These are phyloP conservation scores for Sternarchorhynchus goeldii DNA, from an alignment of 2,797 vertebrate species.

Conservation along the genomic window DNA sequence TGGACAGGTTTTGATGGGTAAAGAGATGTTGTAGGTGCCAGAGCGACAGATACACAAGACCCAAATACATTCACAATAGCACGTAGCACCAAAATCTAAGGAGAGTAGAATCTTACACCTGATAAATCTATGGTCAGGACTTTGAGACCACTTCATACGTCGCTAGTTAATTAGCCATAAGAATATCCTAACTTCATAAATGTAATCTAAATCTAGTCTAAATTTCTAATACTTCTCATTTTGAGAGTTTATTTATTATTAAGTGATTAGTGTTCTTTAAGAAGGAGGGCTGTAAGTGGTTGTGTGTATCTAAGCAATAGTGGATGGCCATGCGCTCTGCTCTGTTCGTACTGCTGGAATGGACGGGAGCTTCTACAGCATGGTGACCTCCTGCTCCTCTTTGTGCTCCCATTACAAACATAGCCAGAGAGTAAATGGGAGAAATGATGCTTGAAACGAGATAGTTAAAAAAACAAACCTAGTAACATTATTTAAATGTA, in stretches of 20 bases:
- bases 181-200: no score
- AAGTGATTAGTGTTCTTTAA: no score
- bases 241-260: no score
- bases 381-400: constrained; percentile 44
- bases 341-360: constrained; percentile 3
- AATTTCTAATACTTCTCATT: no score
- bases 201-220: no score
- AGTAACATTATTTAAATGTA: constrained; percentile 46
- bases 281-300: no score
- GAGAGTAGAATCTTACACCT: not conserved
- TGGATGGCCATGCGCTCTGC: not conserved
- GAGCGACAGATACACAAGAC: not conserved
- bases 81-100: not conserved
- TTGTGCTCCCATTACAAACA: constrained; percentile 47
- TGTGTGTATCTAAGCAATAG: no score
- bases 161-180: constrained; percentile 7
- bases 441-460: constrained; percentile 46
- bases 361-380: constrained; percentile 7
- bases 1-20: not conserved
- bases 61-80: not conserved
- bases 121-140: not conserved
- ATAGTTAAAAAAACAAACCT: constrained; percentile 16
- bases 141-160: not conserved
- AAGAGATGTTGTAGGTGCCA: not conserved
- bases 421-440: constrained; percentile 51